These are phyloP conservation scores for Micromesistius poutassou DNA, from an alignment of 2,797 vertebrate species.

Conservation along the genomic window DNA sequence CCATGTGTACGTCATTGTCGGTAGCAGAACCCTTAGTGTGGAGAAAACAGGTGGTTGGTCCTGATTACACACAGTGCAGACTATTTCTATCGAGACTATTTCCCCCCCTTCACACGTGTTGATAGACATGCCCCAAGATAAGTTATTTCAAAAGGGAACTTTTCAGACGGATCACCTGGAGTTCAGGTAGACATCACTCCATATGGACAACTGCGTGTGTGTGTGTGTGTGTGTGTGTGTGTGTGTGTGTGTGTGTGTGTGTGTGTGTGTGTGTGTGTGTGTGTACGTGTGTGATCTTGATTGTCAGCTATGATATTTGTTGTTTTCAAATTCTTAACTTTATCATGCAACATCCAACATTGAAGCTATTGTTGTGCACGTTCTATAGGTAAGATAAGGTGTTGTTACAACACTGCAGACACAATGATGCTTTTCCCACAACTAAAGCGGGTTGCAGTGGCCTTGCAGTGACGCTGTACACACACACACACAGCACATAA, in stretches of 20 bases:
- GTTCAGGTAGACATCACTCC: slow-evolving; percentile 51
- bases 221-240: background rate
- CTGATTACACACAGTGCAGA: background rate
- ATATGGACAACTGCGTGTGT: slow-evolving; percentile 38
- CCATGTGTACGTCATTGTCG: background rate
- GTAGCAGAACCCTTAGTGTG: too few relatives aligned
- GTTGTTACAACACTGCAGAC: background rate
- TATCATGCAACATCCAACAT: background rate
- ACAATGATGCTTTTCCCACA: background rate
- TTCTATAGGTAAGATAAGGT: background rate
- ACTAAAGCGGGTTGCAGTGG: background rate
- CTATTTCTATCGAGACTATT: background rate
- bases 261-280: background rate
- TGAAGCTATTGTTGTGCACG: background rate
- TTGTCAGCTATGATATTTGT: background rate
- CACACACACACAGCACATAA: slow-evolving; percentile 30
- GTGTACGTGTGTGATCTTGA: background rate
- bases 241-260: background rate
- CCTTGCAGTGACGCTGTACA: too few relatives aligned
- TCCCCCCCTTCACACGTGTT: slow-evolving; percentile 25
- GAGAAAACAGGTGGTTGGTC: background rate
- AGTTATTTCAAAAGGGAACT: slow-evolving; percentile 22
- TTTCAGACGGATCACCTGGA: slow-evolving; percentile 53
- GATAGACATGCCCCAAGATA: slow-evolving; percentile 39
- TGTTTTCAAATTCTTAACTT: background rate